Base-by-base conservation (phyloP, 1,140 invertebrate genomes). In the Berghia stephanieae region DNA sequence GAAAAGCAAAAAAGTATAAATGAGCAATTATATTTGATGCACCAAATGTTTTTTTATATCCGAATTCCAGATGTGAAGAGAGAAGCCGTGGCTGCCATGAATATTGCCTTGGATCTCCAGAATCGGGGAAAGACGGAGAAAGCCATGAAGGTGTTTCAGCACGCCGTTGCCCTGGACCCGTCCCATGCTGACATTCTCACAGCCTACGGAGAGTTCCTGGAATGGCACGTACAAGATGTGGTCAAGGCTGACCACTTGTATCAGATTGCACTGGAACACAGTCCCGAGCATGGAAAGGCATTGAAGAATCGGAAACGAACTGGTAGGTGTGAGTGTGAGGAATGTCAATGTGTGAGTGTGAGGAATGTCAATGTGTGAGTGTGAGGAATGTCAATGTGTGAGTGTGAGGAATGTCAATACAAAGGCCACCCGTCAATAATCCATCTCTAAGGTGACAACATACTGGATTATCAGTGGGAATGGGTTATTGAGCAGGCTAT, bases 131-230 rank as follows among this genome's bases (percentile, higher is more conserved):
- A 97, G 88, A 90, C 92, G 68, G 94, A 95, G 40, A 97, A 97
- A 90, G 96, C 96, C 2, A 89, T 94, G 6, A 96, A 96, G 88
- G 87, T 98, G 34, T 96, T 97, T 85, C 93, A 89, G 89, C 96
- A 98, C 90, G 96, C 97, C 0, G 92, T 96, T 36, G 94, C 95
- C 0, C 89, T 98, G 34, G 94, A 96, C 24, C 97, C 98, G 0
- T 92, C 94, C 80, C 95, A 98, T 91, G 94, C 96, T 1, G 96
- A 98, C 83, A 93, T 98, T 66, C 89, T 99, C 16, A 96, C 95
- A 83, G 93, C 95, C 81, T 98, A 96, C 89, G 97, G 97, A 38
- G 96, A 98, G 89, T 97, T 97, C 89, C 88, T 98, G 36, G 97
- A 99, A 89, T 92, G 94, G 73, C 93, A 93, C 24, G 92, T 95